These are phyloP conservation scores for Synanthedon tipuliformis DNA, from an alignment of 2,888 invertebrate species.

Conservation along the genomic window DNA sequence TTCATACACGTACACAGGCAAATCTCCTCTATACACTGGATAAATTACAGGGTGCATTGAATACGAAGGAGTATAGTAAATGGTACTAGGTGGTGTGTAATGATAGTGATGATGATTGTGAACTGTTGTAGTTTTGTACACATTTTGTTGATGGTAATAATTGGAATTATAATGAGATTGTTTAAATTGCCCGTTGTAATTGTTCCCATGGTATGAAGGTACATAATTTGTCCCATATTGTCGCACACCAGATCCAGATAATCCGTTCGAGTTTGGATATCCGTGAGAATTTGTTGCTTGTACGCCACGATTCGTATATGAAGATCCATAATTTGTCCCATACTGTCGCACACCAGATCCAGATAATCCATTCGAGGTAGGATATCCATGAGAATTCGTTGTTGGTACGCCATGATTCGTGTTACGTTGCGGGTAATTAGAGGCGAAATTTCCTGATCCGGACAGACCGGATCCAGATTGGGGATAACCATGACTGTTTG, in stretches of 20 bases:
- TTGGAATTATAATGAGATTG: neutral
- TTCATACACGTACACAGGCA: slow-evolving; percentile 13
- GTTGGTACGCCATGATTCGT: neutral
- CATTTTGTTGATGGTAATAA: neutral
- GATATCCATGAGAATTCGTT: neutral
- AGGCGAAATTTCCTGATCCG: slow-evolving; percentile 7
- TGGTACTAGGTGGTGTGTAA: neutral
- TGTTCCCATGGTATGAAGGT: neutral
- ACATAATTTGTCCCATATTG: too few species aligned
- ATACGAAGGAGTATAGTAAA: neutral
- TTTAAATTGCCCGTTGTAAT: neutral
- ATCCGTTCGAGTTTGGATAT: neutral
- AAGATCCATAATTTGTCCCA: too few species aligned
- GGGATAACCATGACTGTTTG: slow-evolving; percentile 7
- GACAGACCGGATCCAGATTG: slow-evolving; percentile 8
- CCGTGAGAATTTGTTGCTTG: neutral
- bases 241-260: neutral
- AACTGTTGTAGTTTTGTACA: neutral
- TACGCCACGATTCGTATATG: neutral
- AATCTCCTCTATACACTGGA: slow-evolving; percentile 8
- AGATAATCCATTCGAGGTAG: neutral
- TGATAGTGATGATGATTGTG: neutral
- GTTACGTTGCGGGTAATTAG: neutral
- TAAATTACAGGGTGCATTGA: neutral
- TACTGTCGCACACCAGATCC: neutral